These are phyloP conservation scores for Melanocharis versteri DNA, from an alignment of 2,113 vertebrate species.

Conservation along the genomic window DNA sequence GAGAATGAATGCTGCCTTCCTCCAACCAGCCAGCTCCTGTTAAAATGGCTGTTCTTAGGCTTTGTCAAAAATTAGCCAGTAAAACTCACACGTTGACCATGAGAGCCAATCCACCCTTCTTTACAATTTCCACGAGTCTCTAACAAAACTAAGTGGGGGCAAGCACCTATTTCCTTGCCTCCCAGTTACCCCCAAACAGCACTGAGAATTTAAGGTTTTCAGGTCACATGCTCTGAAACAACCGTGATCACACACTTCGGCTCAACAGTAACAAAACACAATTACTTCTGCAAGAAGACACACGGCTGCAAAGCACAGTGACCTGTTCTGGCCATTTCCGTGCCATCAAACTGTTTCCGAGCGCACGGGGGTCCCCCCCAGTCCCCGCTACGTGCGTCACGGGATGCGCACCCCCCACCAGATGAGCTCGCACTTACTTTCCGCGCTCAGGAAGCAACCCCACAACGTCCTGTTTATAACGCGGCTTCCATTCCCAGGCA, in stretches of 20 bases:
- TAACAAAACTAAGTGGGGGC: not conserved
- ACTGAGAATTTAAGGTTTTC: not conserved
- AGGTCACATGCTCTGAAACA: too few species aligned
- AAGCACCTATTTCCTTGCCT: not conserved
- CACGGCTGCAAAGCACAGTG: fast-evolving
- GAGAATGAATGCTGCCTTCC: not conserved
- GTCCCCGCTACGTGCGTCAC: fast-evolving
- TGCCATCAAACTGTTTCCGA: fast-evolving
- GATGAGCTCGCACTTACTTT: not conserved
- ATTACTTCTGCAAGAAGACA: not conserved
- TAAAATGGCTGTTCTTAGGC: not conserved
- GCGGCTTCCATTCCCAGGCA: not conserved
- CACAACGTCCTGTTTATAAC: fast-evolving
- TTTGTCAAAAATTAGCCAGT: not conserved
- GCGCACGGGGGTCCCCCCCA: fast-evolving
- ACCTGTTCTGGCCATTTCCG: fast-evolving
- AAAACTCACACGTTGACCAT: not conserved
- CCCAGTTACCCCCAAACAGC: not conserved
- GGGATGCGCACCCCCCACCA: not conserved
- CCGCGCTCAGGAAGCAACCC: not conserved
- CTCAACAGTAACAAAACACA: not conserved
- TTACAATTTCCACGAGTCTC: not conserved
- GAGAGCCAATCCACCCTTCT: not conserved
- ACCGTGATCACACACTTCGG: fast-evolving
- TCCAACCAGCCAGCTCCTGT: not conserved